Evolutionary conservation across 2,888 invertebrate species (phyloP).

Genomic region (Pammene fasciana): DNA sequence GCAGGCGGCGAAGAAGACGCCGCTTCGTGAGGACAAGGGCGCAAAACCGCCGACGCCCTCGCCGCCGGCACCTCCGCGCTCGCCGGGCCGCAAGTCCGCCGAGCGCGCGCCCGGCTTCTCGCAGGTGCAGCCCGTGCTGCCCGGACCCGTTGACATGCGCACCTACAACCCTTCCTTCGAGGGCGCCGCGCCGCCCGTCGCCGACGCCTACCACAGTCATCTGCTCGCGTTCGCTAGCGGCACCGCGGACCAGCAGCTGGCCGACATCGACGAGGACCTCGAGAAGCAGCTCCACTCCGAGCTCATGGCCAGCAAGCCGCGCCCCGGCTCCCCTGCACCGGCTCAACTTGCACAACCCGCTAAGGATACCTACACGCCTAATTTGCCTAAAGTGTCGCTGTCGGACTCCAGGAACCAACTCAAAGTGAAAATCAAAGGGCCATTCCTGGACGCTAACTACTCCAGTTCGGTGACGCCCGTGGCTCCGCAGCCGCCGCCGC

Average conservation of each 20-base stretch:
- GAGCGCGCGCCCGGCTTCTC: slow-evolving; percentile 65
- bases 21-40: slow-evolving; percentile 73
- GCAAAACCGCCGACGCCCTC: slow-evolving; percentile 78
- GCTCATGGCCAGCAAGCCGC: slow-evolving; percentile 83
- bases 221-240: slow-evolving; percentile 87
- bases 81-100: slow-evolving; percentile 54
- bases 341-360: slow-evolving; percentile 9
- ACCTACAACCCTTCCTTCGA: slow-evolving; percentile 88
- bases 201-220: slow-evolving; percentile 85
- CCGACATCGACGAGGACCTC: slow-evolving; percentile 90
- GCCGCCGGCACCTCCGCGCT: slow-evolving; percentile 51
- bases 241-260: slow-evolving; percentile 87
- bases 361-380: slow-evolving; percentile 50
- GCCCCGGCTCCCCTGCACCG: slow-evolving; percentile 51
- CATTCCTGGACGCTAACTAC: slow-evolving; percentile 90
- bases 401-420: slow-evolving; percentile 93
- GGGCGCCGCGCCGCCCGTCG: slow-evolving; percentile 80
- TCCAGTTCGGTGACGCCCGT: slow-evolving; percentile 85
- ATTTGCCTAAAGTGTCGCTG: slow-evolving; percentile 87
- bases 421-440: slow-evolving; percentile 95
- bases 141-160: slow-evolving; percentile 95
- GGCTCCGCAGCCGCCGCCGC: slow-evolving; percentile 81
- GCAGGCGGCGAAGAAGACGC: slow-evolving; percentile 64
- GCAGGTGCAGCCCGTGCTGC: slow-evolving; percentile 88
- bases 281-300: slow-evolving; percentile 89